Evolutionary conservation across 2,888 invertebrate genomes (phyloP).

Genomic region (Anoncus sp.): DNA sequence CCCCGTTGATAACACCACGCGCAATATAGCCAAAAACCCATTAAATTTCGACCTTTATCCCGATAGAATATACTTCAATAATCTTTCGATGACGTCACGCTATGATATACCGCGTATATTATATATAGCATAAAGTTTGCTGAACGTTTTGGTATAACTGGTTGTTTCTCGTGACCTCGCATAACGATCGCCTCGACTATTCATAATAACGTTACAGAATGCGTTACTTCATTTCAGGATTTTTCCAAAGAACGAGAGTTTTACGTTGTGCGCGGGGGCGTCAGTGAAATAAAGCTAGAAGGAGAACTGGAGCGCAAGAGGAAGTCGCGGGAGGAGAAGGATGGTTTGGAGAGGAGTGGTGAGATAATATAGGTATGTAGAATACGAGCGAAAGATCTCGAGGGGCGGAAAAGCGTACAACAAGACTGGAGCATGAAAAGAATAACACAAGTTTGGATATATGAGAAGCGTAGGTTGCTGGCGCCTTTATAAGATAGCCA

Average conservation of each 20-base stretch:
- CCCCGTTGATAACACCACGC: too few species aligned
- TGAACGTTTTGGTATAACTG: neutral
- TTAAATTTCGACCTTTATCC: too few species aligned
- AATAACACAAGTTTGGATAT: neutral
- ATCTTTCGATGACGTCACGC: slow-evolving; percentile 1
- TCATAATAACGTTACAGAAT: slow-evolving; percentile 9
- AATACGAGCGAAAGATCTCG: neutral
- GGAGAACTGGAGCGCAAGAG: slow-evolving; percentile 23
- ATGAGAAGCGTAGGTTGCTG: neutral
- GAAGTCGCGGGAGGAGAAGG: neutral
- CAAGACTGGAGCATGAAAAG: neutral
- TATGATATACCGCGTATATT: neutral
- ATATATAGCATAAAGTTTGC: slow-evolving; percentile 1
- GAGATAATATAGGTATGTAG: slow-evolving; percentile 3
- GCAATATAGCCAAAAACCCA: too few species aligned
- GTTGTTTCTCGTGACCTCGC: neutral
- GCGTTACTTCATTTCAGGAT: slow-evolving; percentile 22
- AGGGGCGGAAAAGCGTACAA: neutral
- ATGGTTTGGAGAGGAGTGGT: slow-evolving; percentile 1
- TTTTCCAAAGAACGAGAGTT: slow-evolving; percentile 32
- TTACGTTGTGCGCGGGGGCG: slow-evolving; percentile 25
- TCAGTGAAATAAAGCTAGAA: slow-evolving; percentile 3
- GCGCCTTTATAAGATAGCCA: neutral
- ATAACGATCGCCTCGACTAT: slow-evolving; percentile 12
- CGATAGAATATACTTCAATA: too few species aligned